Conservation (phyloP, 2,888 invertebrate genomes). For the Meandrusa payeni region DNA sequence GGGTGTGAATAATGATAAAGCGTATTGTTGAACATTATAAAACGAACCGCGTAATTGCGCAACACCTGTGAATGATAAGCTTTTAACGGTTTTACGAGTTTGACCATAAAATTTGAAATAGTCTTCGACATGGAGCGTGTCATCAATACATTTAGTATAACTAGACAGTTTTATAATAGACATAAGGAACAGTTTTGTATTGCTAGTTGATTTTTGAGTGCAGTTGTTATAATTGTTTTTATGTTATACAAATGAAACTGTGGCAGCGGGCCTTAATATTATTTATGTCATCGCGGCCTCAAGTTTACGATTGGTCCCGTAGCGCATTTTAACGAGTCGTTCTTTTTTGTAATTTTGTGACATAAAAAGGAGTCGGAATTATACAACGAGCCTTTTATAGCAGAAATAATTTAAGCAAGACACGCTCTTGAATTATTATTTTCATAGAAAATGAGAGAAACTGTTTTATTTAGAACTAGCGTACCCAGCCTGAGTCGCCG, state of each 20-base stretch:
- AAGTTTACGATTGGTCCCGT: constrained; percentile 49
- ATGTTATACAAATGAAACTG: constrained; percentile 37
- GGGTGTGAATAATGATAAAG: constrained; percentile 22
- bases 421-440: too few species aligned
- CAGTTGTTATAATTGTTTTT: constrained; percentile 26
- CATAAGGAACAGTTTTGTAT: constrained; percentile 12
- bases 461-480: too few species aligned
- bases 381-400: constrained; percentile 38
- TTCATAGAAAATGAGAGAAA: too few species aligned
- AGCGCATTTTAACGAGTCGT: constrained; percentile 53
- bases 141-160: constrained; percentile 23
- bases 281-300: constrained; percentile 68
- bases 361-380: constrained; percentile 47
- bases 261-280: constrained; percentile 59
- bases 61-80: constrained; percentile 52
- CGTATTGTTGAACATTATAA: constrained; percentile 38
- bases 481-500: too few species aligned
- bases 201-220: not conserved
- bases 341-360: constrained; percentile 62
- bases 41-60: constrained; percentile 40
- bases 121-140: constrained; percentile 30
- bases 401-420: too few species aligned
- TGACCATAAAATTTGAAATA: constrained; percentile 39
- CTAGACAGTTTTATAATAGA: constrained; percentile 25
- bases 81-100: constrained; percentile 49